These are phyloP conservation scores for Ectemnius lituratus DNA, from an alignment of 2,888 invertebrate genomes.

Conservation along the genomic window DNA sequence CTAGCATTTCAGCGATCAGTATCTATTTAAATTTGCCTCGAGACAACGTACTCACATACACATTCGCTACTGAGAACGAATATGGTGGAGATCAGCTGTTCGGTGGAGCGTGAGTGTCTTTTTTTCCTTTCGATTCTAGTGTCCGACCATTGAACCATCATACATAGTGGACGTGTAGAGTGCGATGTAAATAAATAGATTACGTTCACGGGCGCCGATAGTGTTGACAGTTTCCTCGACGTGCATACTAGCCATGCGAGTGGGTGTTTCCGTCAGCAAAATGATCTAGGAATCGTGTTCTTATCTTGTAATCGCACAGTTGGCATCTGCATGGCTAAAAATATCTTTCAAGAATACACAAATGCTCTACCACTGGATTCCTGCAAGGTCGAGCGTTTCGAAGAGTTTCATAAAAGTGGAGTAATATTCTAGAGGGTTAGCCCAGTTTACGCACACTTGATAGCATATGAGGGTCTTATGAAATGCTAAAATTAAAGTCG, in stretches of 20 bases:
- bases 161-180: conserved; percentile 34
- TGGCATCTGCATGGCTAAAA: conserved; percentile 4
- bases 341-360: not conserved
- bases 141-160: conserved; percentile 9
- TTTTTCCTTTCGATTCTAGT: not conserved
- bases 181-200: conserved; percentile 2
- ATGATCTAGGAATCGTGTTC: too few relatives aligned
- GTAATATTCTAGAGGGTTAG: conserved; percentile 29
- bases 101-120: not conserved
- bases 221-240: not conserved
- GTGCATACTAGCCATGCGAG: too few relatives aligned
- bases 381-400: not conserved
- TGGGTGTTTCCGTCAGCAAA: too few relatives aligned
- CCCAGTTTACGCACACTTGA: conserved; percentile 34
- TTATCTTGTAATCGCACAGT: not conserved
- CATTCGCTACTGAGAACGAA: not conserved
- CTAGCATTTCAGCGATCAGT: too few relatives aligned
- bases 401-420: conserved; percentile 8
- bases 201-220: conserved; percentile 1
- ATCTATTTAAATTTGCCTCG: too few relatives aligned
- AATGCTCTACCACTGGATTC: conserved; percentile 1
- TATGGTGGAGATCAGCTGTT: conserved; percentile 30
- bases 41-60: too few relatives aligned
- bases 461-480: conserved; percentile 42
- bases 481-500: conserved; percentile 29